Evolutionary conservation across 2,797 vertebrate species (phyloP).

Genomic region (Aeoliscus strigatus): DNA sequence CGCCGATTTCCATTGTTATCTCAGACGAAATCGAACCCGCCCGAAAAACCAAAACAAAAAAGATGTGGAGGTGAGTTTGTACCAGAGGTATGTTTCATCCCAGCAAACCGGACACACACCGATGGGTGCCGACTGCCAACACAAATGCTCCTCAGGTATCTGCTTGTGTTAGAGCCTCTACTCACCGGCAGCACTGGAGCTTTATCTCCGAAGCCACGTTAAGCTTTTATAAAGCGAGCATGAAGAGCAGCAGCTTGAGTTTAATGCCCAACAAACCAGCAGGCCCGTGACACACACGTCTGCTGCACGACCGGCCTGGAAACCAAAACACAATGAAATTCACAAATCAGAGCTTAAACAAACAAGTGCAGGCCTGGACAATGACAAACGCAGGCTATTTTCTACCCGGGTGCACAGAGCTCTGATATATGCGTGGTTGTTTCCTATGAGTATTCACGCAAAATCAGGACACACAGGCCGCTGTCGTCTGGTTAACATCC

Average conservation of each 20-base stretch:
- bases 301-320: slow-evolving; percentile 29
- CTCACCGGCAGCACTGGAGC: no score
- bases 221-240: slow-evolving; percentile 2
- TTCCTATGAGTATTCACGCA: slow-evolving; percentile 53
- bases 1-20: slow-evolving; percentile 60
- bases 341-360: slow-evolving; percentile 48
- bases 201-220: no score
- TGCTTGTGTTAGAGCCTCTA: slow-evolving; percentile 8
- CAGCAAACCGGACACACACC: slow-evolving; percentile 72
- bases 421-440: slow-evolving; percentile 48
- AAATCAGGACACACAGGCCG: slow-evolving; percentile 62
- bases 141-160: slow-evolving; percentile 26
- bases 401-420: slow-evolving; percentile 33
- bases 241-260: slow-evolving; percentile 9
- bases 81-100: slow-evolving; percentile 59
- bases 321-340: slow-evolving; percentile 33
- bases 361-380: slow-evolving; percentile 56
- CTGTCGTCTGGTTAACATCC: slow-evolving; percentile 66
- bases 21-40: slow-evolving; percentile 64
- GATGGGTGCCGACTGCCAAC: slow-evolving; percentile 45
- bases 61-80: slow-evolving; percentile 60
- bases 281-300: slow-evolving; percentile 14
- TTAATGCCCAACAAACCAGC: background rate
- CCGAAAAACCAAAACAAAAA: slow-evolving; percentile 67
- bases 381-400: slow-evolving; percentile 56